Evolutionary conservation across 2,797 vertebrate genomes (phyloP).

Genomic region (Syngnathus acus): DNA sequence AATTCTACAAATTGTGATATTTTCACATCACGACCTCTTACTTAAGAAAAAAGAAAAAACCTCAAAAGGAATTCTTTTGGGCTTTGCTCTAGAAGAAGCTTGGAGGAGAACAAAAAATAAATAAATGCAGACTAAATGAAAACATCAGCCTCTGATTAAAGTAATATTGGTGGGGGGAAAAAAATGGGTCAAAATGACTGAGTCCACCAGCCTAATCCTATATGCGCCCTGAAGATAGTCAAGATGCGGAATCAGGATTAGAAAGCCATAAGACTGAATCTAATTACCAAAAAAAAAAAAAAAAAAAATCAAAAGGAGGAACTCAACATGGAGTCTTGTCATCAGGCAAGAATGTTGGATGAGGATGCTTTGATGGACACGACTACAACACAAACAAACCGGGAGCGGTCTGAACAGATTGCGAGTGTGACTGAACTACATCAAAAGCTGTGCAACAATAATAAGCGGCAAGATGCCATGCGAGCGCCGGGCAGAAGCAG

Average conservation of each 20-base stretch:
- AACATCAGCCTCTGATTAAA: not conserved
- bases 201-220: not conserved
- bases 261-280: not conserved
- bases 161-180: not conserved
- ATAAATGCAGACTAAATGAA: not conserved
- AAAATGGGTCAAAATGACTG: not conserved
- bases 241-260: not conserved
- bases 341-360: not conserved
- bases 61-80: not conserved
- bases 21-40: too few relatives aligned
- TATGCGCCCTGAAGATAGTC: not conserved
- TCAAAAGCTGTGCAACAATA: constrained; percentile 13
- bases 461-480: constrained; percentile 26
- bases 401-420: constrained; percentile 11
- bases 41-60: too few relatives aligned
- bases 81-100: not conserved
- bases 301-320: not conserved
- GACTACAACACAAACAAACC: constrained; percentile 10
- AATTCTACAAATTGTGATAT: too few relatives aligned
- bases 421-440: constrained; percentile 23
- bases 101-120: not conserved
- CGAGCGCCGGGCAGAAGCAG: constrained; percentile 29
- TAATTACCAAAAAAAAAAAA: not conserved
- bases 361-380: not conserved
- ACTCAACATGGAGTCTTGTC: not conserved